Base-by-base conservation (phyloP, 2,113 vertebrate species). In the Ammodramus savannarum region DNA sequence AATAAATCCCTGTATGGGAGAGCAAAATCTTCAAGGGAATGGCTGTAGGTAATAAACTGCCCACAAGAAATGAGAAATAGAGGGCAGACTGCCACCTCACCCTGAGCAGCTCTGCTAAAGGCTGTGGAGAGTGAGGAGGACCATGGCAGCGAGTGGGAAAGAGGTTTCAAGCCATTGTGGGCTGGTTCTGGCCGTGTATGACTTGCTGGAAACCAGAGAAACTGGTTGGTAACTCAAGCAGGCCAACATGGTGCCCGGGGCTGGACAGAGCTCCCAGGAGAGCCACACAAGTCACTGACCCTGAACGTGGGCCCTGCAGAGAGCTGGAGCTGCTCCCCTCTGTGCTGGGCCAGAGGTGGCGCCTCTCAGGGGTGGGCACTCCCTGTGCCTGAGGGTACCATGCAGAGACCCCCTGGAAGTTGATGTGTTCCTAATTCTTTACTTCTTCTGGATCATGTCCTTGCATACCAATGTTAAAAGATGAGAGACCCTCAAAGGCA, bases 201-300 rank as follows among this genome's bases (percentile, higher is more conserved):
- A 59, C 46, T 66, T 92, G 22, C 72, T 84, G 68, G 58, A 90
- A 96, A 69, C 23, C 58, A 76, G 75, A 58, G 83, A 54, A 76
- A 80, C 79, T 88, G 67, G 44, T 94, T 65, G 25, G 67, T 76
- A 86, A 38, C 59, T 41, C 38, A 17, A 41, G 44, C 66, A 72
- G 75, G 71, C 52, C 13, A 19, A 36, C 8, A 2, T 22, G 49
- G 73, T 87, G 68, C 34, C 54, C 84, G 26, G 90, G 65, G 78
- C 55, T 82, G 85, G 74, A 62, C 68, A 87, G 90, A 91, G 55
- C 73, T 66, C 41, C 0, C 0, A 41, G 76, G 55, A 74, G 68
- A 78, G 32, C 32, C 59, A 44, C 44, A 6, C 22, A 8, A 29
- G 41, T 29, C 44, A 38, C 58, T 38, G 1, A 27, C 25, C 22